A percentile compares a stretch with the other conserved stretches of the same genome.
Conservation (phyloP, 2,797 vertebrate species). For the Pangasius djambal region DNA sequence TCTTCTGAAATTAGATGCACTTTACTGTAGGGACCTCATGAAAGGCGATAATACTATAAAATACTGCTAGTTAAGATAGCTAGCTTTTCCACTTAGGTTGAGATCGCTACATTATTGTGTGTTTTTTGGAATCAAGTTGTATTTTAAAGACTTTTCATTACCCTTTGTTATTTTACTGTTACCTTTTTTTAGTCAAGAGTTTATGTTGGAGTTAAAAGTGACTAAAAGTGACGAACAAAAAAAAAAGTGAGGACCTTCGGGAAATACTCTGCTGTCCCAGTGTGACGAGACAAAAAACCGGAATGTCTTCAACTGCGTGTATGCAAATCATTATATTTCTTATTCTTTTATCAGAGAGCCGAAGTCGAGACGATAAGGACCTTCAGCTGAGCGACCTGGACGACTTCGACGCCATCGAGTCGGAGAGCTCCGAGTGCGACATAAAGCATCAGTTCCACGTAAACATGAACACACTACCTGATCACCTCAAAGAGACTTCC, state of each 20-base stretch:
- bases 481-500: conserved; percentile 75
- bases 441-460: conserved; percentile 85
- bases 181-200: not conserved
- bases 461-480: conserved; percentile 80
- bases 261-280: not conserved
- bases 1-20: not conserved
- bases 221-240: not conserved
- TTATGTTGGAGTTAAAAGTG: not conserved
- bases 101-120: not conserved
- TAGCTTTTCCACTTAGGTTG: not conserved
- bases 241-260: not conserved
- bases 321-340: not conserved
- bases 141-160: not conserved
- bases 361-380: conserved; percentile 87
- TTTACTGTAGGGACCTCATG: not conserved
- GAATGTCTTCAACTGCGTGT: not conserved
- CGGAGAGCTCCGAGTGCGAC: conserved; percentile 89
- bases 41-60: not conserved
- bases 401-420: conserved; percentile 90
- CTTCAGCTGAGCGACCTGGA: conserved; percentile 94
- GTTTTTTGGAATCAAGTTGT: not conserved
- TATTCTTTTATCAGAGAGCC: conserved; percentile 73
- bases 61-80: not conserved
- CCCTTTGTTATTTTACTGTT: not conserved
- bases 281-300: not conserved